A percentile compares a stretch with the other conserved stretches of the same genome.
phyloP scores from a whole-genome alignment of 2,888 invertebrate genomes.

The Nomada lathburiana region DNA sequence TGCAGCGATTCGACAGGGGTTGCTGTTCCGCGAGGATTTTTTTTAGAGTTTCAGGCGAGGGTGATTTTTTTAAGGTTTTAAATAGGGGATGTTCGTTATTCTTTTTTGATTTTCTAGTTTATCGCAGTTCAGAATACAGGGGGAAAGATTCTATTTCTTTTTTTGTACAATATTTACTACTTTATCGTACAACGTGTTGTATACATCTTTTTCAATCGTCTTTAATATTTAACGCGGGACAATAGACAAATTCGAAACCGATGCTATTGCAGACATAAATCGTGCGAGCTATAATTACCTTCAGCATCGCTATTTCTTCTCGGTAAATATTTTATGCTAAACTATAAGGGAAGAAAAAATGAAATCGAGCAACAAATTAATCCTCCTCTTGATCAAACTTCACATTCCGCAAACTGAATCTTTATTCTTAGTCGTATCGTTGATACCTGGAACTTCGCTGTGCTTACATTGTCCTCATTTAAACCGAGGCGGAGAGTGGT shows the following conservation, averaged over 20 bases:
- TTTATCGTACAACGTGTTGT: neutral
- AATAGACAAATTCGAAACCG: neutral
- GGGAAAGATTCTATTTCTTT: neutral
- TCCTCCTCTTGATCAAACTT: too few relatives aligned
- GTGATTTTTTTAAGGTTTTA: constrained; percentile 30
- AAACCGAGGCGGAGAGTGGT: constrained; percentile 9
- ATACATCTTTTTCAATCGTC: neutral
- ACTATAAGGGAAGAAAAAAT: too few relatives aligned
- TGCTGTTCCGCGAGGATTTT: constrained; percentile 2
- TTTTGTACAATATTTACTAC: too few relatives aligned
- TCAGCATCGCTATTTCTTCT: too few relatives aligned
- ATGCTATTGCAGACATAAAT: neutral
- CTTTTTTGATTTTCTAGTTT: constrained; percentile 1
- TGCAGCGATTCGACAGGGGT: neutral
- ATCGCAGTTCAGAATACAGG: neutral
- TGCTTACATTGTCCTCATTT: constrained; percentile 12
- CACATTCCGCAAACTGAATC: neutral
- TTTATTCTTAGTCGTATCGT: neutral
- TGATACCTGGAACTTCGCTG: neutral
- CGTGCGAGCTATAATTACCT: too few relatives aligned
- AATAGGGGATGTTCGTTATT: neutral
- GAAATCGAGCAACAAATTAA: too few relatives aligned
- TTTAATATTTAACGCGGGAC: neutral
- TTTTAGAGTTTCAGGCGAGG: neutral
- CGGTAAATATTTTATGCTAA: too few relatives aligned